These are phyloP conservation scores for Crepidodera aurea DNA, from an alignment of 2,888 invertebrate species.

Conservation along the genomic window DNA sequence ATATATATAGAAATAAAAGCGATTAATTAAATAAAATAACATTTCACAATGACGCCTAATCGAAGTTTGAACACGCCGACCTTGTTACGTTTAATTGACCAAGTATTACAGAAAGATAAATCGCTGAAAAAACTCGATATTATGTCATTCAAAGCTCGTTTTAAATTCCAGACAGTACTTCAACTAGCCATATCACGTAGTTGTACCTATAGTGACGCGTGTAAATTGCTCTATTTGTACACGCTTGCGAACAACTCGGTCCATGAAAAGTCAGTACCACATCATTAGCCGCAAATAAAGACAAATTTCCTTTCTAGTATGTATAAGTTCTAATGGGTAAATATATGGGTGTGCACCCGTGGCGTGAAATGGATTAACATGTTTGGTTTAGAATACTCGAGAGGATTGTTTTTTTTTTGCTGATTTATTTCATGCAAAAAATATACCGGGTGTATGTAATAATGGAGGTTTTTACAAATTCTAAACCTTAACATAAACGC, in stretches of 20 bases:
- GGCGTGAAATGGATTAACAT: slow-evolving; percentile 23
- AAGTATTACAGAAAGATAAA: slow-evolving; percentile 16
- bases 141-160: slow-evolving; percentile 21
- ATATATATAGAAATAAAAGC: slow-evolving; percentile 6
- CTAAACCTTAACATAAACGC: too few species aligned
- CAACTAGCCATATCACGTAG: slow-evolving; percentile 22
- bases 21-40: slow-evolving; percentile 23
- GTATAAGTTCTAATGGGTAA: slow-evolving; percentile 24
- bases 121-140: slow-evolving; percentile 25
- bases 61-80: slow-evolving; percentile 16
- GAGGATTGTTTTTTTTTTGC: not conserved
- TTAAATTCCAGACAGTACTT: slow-evolving; percentile 20
- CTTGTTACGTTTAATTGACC: slow-evolving; percentile 24
- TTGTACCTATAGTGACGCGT: slow-evolving; percentile 20
- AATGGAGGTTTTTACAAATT: too few species aligned
- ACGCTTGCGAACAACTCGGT: slow-evolving; percentile 12
- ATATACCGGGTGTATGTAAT: too few species aligned
- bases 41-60: slow-evolving; percentile 25
- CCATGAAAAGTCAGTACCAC: slow-evolving; percentile 30
- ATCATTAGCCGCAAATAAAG: slow-evolving; percentile 25
- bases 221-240: slow-evolving; percentile 32
- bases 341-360: slow-evolving; percentile 11
- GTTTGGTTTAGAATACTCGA: not conserved
- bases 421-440: not conserved
- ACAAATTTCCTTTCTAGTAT: slow-evolving; percentile 28